Conservation (phyloP, 1,140 invertebrate genomes). For the Cydia splendana region DNA sequence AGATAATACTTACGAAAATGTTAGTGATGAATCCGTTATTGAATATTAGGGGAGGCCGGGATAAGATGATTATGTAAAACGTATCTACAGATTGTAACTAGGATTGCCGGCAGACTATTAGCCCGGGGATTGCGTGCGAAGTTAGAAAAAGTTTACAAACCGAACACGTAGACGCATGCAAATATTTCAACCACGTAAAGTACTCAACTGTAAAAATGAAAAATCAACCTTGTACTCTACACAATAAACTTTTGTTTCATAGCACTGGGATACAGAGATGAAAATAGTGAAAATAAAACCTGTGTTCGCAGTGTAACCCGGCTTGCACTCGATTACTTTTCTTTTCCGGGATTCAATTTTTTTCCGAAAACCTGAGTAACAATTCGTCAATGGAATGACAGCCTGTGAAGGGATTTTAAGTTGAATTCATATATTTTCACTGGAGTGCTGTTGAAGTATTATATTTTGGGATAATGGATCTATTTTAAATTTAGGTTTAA, state of each 20-base stretch:
- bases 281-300: too few species aligned
- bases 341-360: neutral
- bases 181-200: neutral
- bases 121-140: neutral
- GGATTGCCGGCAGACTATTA: conserved; percentile 12
- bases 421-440: neutral
- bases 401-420: neutral
- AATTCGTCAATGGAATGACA: too few species aligned
- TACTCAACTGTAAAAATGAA: neutral
- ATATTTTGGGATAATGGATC: too few species aligned
- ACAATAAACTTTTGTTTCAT: neutral
- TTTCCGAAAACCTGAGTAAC: neutral
- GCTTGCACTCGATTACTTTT: neutral
- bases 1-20: too few species aligned
- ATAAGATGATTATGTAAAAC: too few species aligned
- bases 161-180: neutral
- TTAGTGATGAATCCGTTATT: too few species aligned
- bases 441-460: neutral
- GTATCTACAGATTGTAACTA: neutral
- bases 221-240: neutral
- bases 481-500: too few species aligned
- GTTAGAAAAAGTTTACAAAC: conserved; percentile 5
- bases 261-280: neutral
- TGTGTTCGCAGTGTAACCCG: neutral
- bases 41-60: too few species aligned